Evolutionary conservation across 2,797 vertebrate genomes (phyloP).

Genomic region (Amphiprion clarkii): DNA sequence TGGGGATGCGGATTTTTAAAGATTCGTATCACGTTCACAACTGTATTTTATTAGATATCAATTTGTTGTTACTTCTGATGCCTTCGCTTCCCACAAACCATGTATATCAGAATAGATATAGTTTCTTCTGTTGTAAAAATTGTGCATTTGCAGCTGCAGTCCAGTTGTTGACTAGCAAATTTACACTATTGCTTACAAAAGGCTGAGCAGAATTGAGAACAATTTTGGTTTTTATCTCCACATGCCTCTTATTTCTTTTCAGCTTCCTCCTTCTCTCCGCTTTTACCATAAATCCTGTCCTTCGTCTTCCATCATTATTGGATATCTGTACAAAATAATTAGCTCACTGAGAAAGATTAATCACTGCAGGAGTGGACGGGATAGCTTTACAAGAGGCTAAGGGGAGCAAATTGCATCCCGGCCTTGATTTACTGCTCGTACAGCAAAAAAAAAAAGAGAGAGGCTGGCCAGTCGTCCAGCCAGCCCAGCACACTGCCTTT

Average conservation of each 20-base stretch:
- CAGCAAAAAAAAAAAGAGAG: constrained; percentile 69
- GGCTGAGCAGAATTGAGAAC: constrained; percentile 37
- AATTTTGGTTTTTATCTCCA: constrained; percentile 26
- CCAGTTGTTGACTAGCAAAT: constrained; percentile 19
- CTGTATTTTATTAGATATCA: constrained; percentile 1
- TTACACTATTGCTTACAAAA: constrained; percentile 67
- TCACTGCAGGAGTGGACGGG: constrained; percentile 85
- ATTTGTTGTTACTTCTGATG: background rate
- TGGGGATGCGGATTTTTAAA: constrained; percentile 27
- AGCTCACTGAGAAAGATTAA: constrained; percentile 88
- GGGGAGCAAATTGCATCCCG: constrained; percentile 87
- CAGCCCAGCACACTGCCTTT: constrained; percentile 63
- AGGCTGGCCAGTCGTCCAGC: constrained; percentile 55
- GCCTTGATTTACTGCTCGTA: constrained; percentile 84
- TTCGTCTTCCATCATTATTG: constrained; percentile 88
- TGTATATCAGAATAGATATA: background rate
- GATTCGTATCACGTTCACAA: constrained; percentile 16
- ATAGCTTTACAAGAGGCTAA: constrained; percentile 90
- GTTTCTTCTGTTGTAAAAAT: constrained; percentile 11
- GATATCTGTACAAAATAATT: constrained; percentile 92
- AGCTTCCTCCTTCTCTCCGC: constrained; percentile 72
- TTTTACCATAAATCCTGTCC: constrained; percentile 87
- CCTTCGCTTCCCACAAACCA: background rate
- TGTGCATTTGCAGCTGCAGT: background rate
- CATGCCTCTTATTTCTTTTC: constrained; percentile 66